phyloP scores from a whole-genome alignment of 2,888 invertebrate species.

The Athalia cordata region DNA sequence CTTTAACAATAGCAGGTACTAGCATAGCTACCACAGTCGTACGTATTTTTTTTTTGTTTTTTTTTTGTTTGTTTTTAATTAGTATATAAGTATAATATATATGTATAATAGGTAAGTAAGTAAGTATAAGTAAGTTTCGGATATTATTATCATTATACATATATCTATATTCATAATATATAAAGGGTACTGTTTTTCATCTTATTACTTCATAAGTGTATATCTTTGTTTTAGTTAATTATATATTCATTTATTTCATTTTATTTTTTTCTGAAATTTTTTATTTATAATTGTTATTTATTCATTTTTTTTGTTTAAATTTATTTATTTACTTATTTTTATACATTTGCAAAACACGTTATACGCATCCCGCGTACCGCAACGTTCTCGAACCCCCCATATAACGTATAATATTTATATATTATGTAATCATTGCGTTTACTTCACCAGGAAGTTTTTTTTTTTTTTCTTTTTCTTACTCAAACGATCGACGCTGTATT shows the following conservation, averaged over 20 bases:
- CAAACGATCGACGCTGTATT: too few species aligned
- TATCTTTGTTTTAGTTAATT: not conserved
- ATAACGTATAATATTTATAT: too few species aligned
- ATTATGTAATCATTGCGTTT: too few species aligned
- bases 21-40: slow-evolving; percentile 75
- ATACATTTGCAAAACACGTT: too few species aligned
- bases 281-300: slow-evolving; percentile 8
- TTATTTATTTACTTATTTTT: not conserved
- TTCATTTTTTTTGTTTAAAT: slow-evolving; percentile 21
- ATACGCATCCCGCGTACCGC: too few species aligned
- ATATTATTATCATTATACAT: not conserved
- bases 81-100: slow-evolving; percentile 57
- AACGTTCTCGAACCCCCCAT: too few species aligned
- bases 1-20: slow-evolving; percentile 74
- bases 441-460: too few species aligned
- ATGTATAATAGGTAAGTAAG: not conserved
- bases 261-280: too few species aligned
- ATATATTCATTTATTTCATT: not conserved
- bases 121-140: slow-evolving; percentile 11
- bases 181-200: not conserved
- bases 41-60: slow-evolving; percentile 71
- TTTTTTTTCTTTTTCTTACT: too few species aligned
- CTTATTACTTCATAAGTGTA: slow-evolving; percentile 4
- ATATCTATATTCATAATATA: too few species aligned
- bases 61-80: slow-evolving; percentile 67